Percentiles rank a stretch among this genome's conserved stretches.
Evolutionary conservation across 2,797 vertebrate species (phyloP).

Genomic region (Phrynocephalus guinanensis): DNA sequence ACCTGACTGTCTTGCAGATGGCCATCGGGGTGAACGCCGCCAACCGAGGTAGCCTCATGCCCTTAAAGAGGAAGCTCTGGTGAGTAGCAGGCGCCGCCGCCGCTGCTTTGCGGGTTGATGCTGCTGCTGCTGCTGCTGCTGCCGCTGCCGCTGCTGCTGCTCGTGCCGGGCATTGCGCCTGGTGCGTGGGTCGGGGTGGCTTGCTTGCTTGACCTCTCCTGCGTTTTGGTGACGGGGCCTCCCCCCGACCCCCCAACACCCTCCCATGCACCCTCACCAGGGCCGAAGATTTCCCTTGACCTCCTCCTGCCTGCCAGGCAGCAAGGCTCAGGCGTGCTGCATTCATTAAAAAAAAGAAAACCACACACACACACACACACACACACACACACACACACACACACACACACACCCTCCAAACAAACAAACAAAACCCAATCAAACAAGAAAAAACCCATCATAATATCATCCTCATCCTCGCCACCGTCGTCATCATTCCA

Average conservation of each 20-base stretch:
- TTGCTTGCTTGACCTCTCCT: background rate
- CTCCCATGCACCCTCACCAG: background rate
- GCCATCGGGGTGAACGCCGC: constrained; percentile 97
- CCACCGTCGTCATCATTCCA: background rate
- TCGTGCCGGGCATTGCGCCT: background rate
- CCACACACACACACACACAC: too few relatives aligned
- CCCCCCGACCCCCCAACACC: background rate
- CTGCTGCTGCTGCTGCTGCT: background rate
- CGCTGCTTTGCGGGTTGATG: constrained; percentile 35
- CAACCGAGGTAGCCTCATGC: constrained; percentile 97
- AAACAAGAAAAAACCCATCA: background rate
- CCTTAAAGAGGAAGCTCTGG: constrained; percentile 96
- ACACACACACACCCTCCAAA: too few relatives aligned
- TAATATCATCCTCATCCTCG: too few relatives aligned
- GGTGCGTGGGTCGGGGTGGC: background rate
- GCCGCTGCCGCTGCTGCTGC: background rate
- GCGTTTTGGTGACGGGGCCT: background rate
- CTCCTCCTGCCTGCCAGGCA: background rate
- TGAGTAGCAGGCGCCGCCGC: constrained; percentile 83
- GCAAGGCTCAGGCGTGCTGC: background rate
- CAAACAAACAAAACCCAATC: too few relatives aligned
- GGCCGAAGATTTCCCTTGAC: background rate
- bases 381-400: too few relatives aligned
- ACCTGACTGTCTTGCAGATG: constrained; percentile 99
- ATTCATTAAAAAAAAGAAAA: background rate